Evolutionary conservation across 2,888 invertebrate genomes (phyloP), one percentile per base, ranked within the genome.

Genomic region (Slavum lentiscoides): DNA sequence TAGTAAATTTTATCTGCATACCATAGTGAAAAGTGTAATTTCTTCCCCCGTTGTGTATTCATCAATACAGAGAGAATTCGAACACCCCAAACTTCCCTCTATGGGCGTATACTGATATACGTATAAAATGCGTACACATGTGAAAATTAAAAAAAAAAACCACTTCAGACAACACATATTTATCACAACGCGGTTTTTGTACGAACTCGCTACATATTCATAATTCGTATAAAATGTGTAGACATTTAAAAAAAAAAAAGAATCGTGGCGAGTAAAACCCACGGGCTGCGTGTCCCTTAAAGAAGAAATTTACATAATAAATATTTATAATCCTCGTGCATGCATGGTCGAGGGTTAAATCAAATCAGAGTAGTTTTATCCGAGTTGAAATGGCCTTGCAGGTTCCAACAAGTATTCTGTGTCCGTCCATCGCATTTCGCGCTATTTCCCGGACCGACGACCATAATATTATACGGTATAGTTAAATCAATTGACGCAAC

Each of bases 271-370:
- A 73, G 43, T 73, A 5, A 61, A 73, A 61, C 61, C 61, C 73
- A 11, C 9, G 43, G 61, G 43, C 11, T 5, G 7, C 37, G 13
- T 59, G 39, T 19, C 39, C 17, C 30, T 74, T 62, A 15, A 30
- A 49, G n/a, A 64, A n/a, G n/a, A 30, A 8, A 64, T 74, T 74
- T 74, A 53, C 62, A 30, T 74, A 64, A 74, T 30, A 30, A 74
- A 62, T 74, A 61, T 74, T 62, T 74, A 30, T 74, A 74, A 62
- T 49, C 37, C 23, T 61, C 49, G 49, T 13, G 49, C 61, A 49
- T 30, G 1, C 21, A n/a, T n/a, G 13, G 49, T 30, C n/a, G 49
- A 61, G 59, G 39, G 43, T 73, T 61, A 13, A 73, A 73, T 73
- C 11, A 30, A 49, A 62, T 61, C 49, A 69, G 30, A 73, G 30